Percentiles rank a stretch among this genome's conserved stretches.
Conservation (phyloP, 2,888 invertebrate species). For the Eustalomyia histrio region DNA sequence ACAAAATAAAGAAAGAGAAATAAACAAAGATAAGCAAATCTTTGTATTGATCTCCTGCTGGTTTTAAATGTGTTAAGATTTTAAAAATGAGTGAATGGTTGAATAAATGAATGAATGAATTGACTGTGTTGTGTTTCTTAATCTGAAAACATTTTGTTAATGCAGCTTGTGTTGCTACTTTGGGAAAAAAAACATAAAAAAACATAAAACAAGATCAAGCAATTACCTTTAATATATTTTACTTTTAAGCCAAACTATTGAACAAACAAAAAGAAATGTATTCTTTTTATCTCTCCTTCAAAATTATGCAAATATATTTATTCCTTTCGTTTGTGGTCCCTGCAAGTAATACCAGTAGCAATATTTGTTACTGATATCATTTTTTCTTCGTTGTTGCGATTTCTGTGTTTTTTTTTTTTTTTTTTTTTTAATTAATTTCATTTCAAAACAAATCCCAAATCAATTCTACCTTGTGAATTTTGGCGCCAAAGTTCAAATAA, state of each 20-base stretch:
- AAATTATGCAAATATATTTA: slow-evolving; percentile 9
- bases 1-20: slow-evolving; percentile 14
- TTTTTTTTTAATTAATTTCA: slow-evolving; percentile 54
- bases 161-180: slow-evolving; percentile 1
- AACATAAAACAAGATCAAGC: not conserved
- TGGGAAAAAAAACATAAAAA: not conserved
- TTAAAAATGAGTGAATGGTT: not conserved
- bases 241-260: not conserved
- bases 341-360: slow-evolving; percentile 56
- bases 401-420: slow-evolving; percentile 21
- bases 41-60: slow-evolving; percentile 31
- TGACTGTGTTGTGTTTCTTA: not conserved
- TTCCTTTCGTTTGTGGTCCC: not conserved
- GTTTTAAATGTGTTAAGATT: slow-evolving; percentile 11
- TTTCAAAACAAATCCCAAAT: slow-evolving; percentile 47
- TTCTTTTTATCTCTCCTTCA: not conserved
- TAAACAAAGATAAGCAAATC: slow-evolving; percentile 23
- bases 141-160: slow-evolving; percentile 1
- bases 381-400: slow-evolving; percentile 1
- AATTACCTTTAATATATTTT: slow-evolving; percentile 6
- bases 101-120: not conserved
- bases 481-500: slow-evolving; percentile 58
- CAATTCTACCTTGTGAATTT: slow-evolving; percentile 55
- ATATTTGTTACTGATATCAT: slow-evolving; percentile 27
- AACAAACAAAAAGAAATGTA: not conserved